A percentile compares a stretch with the other conserved stretches of the same genome.
phyloP scores from a whole-genome alignment of 2,797 vertebrate genomes.

The Myiothlypis coronata region DNA sequence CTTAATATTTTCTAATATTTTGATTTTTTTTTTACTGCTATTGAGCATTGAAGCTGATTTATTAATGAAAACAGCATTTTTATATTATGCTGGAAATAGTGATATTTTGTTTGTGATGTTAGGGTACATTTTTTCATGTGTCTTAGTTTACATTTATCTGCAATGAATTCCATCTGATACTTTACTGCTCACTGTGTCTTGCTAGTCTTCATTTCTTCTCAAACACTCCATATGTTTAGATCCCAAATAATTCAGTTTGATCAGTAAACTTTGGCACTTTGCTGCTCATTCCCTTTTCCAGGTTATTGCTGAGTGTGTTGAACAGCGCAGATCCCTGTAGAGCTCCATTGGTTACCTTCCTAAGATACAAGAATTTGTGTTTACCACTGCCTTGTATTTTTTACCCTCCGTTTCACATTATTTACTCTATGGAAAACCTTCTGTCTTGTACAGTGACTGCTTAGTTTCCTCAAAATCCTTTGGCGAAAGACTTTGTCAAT shows the following conservation, averaged over 20 bases:
- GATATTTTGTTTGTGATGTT: not conserved
- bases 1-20: slow-evolving; percentile 63
- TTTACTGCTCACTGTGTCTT: slow-evolving; percentile 22
- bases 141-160: slow-evolving; percentile 9
- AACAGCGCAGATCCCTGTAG: not conserved
- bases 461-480: slow-evolving; percentile 32
- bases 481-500: not conserved
- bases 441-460: not conserved
- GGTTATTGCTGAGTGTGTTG: not conserved
- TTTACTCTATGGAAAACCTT: slow-evolving; percentile 4
- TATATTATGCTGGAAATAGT: slow-evolving; percentile 8
- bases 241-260: not conserved
- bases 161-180: slow-evolving; percentile 8
- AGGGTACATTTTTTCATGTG: slow-evolving; percentile 16
- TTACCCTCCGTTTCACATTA: not conserved
- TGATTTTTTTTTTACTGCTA: not conserved
- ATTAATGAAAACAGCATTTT: slow-evolving; percentile 47
- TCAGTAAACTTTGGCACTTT: not conserved
- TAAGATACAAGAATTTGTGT: not conserved
- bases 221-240: not conserved
- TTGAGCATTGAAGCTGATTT: slow-evolving; percentile 43
- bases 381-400: not conserved
- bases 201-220: slow-evolving; percentile 22
- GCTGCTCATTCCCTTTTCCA: slow-evolving; percentile 38
- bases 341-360: not conserved